phyloP scores from a whole-genome alignment of 2,888 invertebrate species.

The Rhamnusium bicolor region DNA sequence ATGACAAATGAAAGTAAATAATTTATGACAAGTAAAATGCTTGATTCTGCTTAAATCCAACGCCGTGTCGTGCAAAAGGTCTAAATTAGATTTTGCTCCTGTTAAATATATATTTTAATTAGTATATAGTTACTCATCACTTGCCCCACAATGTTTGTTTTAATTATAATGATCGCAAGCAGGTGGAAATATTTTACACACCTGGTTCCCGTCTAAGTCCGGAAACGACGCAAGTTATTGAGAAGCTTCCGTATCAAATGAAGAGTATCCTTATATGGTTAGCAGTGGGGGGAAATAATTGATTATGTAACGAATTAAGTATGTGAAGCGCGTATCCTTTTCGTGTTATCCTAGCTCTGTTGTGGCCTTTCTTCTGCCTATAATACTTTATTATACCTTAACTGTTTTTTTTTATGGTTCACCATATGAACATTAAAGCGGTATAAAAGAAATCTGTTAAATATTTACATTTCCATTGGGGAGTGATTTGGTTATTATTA shows the following conservation, averaged over 20 bases:
- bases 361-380: conserved; percentile 1
- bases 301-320: conserved; percentile 18
- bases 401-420: neutral
- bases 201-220: conserved; percentile 13
- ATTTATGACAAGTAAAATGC: too few relatives aligned
- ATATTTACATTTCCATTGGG: too few relatives aligned
- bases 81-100: neutral
- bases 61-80: neutral
- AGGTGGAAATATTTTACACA: conserved; percentile 19
- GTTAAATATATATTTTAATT: neutral
- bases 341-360: neutral
- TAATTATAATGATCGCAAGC: neutral
- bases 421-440: neutral
- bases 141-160: neutral
- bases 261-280: neutral
- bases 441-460: too few relatives aligned
- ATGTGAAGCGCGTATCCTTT: conserved; percentile 7
- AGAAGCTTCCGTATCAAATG: conserved; percentile 15
- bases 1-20: too few relatives aligned
- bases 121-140: neutral
- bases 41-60: too few relatives aligned
- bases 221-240: conserved; percentile 23
- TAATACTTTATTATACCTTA: neutral
- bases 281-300: neutral
- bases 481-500: too few relatives aligned